Conservation (phyloP, 1,140 invertebrate genomes). For the Eriocheir sinensis region DNA sequence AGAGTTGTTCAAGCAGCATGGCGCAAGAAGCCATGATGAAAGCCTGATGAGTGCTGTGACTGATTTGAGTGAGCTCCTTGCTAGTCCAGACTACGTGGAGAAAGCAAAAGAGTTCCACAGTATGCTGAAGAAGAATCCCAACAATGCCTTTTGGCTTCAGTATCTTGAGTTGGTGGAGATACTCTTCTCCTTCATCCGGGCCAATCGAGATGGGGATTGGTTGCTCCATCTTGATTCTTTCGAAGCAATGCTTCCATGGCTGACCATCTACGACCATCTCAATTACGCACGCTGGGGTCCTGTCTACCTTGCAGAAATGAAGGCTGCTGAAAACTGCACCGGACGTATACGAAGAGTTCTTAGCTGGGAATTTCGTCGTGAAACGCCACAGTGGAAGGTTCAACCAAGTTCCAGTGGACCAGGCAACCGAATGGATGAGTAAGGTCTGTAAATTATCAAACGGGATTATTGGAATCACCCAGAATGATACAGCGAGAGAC, state of each 20-base stretch:
- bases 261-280: conserved; percentile 43
- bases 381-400: background rate
- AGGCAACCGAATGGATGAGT: too few relatives aligned
- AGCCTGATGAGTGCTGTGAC: background rate
- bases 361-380: too few relatives aligned
- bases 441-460: too few relatives aligned
- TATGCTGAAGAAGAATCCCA: conserved; percentile 15
- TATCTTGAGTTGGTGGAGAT: conserved; percentile 47
- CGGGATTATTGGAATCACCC: too few relatives aligned
- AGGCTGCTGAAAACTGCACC: background rate
- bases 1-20: conserved; percentile 3
- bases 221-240: conserved; percentile 43
- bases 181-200: conserved; percentile 21
- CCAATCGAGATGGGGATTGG: conserved; percentile 34
- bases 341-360: too few relatives aligned
- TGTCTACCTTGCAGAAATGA: conserved; percentile 54
- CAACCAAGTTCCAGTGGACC: too few relatives aligned
- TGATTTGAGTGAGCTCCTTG: background rate
- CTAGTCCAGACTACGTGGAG: background rate
- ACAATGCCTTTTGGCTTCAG: background rate
- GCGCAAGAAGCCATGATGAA: too few relatives aligned
- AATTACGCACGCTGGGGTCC: conserved; percentile 43
- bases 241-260: conserved; percentile 53
- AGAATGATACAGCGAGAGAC: conserved; percentile 32
- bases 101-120: conserved; percentile 32